Conservation (phyloP, 35 echinoderm and acorn worm genomes). For the Heliocidaris tuberculata region DNA sequence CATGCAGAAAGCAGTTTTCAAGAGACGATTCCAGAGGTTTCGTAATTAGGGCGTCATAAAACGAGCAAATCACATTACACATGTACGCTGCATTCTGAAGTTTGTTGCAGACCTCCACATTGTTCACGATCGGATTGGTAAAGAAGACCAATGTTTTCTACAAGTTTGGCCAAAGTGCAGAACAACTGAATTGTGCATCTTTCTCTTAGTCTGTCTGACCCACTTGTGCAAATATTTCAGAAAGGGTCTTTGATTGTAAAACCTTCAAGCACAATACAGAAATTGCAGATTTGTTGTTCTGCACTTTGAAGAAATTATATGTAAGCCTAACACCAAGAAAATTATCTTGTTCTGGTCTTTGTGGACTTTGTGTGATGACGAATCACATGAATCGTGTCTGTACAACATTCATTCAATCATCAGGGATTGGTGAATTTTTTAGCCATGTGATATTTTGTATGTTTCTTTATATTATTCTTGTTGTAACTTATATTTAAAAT, state of each 20-base stretch:
- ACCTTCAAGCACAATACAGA: neutral
- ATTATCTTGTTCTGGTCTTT: neutral
- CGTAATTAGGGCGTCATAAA: neutral
- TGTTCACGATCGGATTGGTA: slow-evolving; percentile 1
- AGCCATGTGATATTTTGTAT: slow-evolving; percentile 11
- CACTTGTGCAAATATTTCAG: neutral
- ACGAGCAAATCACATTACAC: slow-evolving; percentile 9
- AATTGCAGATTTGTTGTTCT: neutral
- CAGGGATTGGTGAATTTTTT: slow-evolving; percentile 17
- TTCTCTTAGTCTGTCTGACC: neutral
- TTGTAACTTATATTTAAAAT: slow-evolving; percentile 20
- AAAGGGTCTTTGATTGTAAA: neutral
- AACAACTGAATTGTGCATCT: neutral
- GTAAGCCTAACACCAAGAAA: neutral
- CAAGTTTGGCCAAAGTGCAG: neutral
- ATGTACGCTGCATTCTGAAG: slow-evolving; percentile 9
- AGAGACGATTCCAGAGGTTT: neutral
- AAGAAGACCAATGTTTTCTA: neutral
- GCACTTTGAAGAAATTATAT: neutral
- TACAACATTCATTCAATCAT: slow-evolving; percentile 18
- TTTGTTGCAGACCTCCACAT: slow-evolving; percentile 9
- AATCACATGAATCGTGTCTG: neutral
- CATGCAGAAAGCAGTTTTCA: neutral
- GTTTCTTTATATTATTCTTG: neutral
- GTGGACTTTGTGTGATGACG: slow-evolving; percentile 1